These are phyloP conservation scores for Actenoides lindsayi DNA, from an alignment of 2,113 vertebrate genomes.

Conservation along the genomic window DNA sequence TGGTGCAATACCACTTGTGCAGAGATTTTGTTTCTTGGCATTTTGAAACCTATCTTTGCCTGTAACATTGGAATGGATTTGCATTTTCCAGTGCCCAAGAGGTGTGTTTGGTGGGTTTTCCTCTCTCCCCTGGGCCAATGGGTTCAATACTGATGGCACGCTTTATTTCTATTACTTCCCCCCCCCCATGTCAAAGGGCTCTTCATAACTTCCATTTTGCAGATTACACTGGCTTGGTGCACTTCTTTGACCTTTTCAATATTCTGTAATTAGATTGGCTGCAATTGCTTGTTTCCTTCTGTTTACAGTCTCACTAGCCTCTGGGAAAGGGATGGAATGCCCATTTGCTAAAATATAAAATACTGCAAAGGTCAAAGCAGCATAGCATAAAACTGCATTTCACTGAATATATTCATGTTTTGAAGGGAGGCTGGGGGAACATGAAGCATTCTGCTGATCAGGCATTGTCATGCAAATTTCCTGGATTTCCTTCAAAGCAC, in stretches of 20 bases:
- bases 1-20: not conserved
- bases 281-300: slow-evolving; percentile 64
- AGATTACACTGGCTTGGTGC: slow-evolving; percentile 13
- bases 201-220: slow-evolving; percentile 51
- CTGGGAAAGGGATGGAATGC: slow-evolving; percentile 65
- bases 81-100: not conserved
- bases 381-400: slow-evolving; percentile 41
- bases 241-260: slow-evolving; percentile 76
- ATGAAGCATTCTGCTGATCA: not conserved
- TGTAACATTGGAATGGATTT: not conserved
- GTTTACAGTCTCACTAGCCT: slow-evolving; percentile 66
- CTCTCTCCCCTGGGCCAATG: accelerated
- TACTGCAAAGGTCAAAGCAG: slow-evolving; percentile 78
- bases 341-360: slow-evolving; percentile 73
- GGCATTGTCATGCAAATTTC: slow-evolving; percentile 4
- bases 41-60: not conserved
- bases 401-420: slow-evolving; percentile 19
- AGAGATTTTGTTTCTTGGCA: not conserved
- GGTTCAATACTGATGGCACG: not conserved
- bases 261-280: slow-evolving; percentile 78
- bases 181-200: not conserved
- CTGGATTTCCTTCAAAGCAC: not conserved
- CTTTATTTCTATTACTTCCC: not conserved
- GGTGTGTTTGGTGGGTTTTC: not conserved
- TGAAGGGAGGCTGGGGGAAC: not conserved